Percentiles rank a stretch among this genome's conserved stretches.
phyloP scores from a whole-genome alignment of 30 jellyfish, hydroid and myxozoan genomes.

The Hydractinia symbiolongicarpus region DNA sequence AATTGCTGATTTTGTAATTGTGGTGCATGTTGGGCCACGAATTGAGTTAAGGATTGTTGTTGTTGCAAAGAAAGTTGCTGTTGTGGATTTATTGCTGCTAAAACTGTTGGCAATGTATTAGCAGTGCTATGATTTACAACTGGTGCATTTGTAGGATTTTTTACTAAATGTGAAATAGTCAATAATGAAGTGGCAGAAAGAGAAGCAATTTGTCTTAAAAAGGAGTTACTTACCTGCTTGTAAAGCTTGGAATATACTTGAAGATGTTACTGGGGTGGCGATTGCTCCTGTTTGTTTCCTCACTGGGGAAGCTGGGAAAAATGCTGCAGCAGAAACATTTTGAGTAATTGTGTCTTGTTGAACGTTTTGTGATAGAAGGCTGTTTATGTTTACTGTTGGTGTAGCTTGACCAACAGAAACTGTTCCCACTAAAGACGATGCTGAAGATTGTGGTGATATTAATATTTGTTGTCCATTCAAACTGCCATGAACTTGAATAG shows the following conservation, averaged over 20 bases:
- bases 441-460: neutral
- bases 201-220: neutral
- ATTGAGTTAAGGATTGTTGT: neutral
- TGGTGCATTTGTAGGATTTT: neutral
- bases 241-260: slow-evolving; percentile 15
- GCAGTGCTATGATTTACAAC: neutral
- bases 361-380: neutral
- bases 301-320: slow-evolving; percentile 1
- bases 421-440: slow-evolving; percentile 18
- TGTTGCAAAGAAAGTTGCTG: neutral
- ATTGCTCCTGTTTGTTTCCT: neutral
- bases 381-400: neutral
- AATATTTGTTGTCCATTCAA: neutral
- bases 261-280: neutral
- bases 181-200: neutral
- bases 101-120: neutral
- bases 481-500: slow-evolving; percentile 6
- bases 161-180: neutral
- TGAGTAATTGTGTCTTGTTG: neutral
- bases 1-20: too few species aligned
- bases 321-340: neutral
- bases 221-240: slow-evolving; percentile 15
- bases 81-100: neutral
- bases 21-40: too few species aligned
- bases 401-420: slow-evolving; percentile 14